phyloP scores from a whole-genome alignment of 2,797 vertebrate species.

The Pterois miles region DNA sequence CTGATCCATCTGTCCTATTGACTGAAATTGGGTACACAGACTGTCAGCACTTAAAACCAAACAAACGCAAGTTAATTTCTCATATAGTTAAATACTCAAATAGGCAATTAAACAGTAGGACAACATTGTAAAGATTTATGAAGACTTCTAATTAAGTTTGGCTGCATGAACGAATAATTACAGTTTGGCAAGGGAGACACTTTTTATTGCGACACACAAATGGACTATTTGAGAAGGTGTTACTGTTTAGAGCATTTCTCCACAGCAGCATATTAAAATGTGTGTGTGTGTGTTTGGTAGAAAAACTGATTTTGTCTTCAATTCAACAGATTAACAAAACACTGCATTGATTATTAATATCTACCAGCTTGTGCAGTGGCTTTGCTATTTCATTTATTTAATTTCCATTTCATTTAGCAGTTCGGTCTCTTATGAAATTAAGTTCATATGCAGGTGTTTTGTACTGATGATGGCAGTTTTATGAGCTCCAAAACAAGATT shows the following conservation, averaged over 20 bases:
- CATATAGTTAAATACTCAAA: conserved; percentile 8
- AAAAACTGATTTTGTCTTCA: neutral
- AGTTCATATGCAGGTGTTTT: neutral
- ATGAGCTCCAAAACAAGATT: neutral
- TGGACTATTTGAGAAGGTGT: neutral
- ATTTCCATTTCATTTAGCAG: neutral
- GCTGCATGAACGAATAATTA: conserved; percentile 24
- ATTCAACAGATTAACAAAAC: conserved; percentile 12
- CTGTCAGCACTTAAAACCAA: conserved; percentile 13
- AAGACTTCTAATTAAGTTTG: conserved; percentile 30
- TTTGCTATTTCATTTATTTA: neutral
- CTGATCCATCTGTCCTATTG: neutral
- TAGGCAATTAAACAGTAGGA: conserved; percentile 11
- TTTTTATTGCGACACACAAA: neutral
- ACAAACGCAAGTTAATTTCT: conserved; percentile 8
- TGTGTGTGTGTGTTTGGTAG: neutral
- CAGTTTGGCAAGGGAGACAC: neutral
- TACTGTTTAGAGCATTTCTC: neutral
- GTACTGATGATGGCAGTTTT: neutral
- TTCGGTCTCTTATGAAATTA: neutral
- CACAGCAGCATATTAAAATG: neutral
- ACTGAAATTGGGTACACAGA: neutral
- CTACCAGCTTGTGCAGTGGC: no score
- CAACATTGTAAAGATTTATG: conserved; percentile 21
- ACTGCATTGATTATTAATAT: conserved; percentile 8